These are phyloP conservation scores for Chlorops oryzae DNA, from an alignment of 1,140 invertebrate species.

Conservation along the genomic window DNA sequence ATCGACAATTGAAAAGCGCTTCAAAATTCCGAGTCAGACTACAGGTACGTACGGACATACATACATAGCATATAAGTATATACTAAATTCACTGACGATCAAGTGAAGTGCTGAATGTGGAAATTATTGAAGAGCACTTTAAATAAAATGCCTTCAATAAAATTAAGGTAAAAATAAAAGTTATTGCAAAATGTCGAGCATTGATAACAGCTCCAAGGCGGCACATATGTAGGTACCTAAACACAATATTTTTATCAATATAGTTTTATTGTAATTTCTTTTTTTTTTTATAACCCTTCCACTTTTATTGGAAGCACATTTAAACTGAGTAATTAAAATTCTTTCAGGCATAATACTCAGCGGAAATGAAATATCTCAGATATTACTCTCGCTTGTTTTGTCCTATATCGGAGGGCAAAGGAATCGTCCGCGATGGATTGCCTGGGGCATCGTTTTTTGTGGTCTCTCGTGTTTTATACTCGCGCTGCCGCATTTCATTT, in stretches of 20 bases:
- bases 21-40: constrained; percentile 64
- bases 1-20: constrained; percentile 65
- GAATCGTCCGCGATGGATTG: constrained; percentile 61
- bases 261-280: too few relatives aligned
- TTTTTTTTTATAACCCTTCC: too few relatives aligned
- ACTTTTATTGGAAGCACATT: too few relatives aligned
- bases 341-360: constrained; percentile 59
- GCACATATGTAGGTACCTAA: too few relatives aligned
- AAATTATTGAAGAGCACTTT: constrained; percentile 20
- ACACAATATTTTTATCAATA: too few relatives aligned
- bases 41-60: constrained; percentile 56
- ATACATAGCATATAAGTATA: background rate
- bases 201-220: too few relatives aligned
- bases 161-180: too few relatives aligned
- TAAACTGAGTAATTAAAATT: too few relatives aligned
- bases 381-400: constrained; percentile 56
- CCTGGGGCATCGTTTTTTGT: constrained; percentile 57
- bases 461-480: constrained; percentile 60
- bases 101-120: constrained; percentile 14
- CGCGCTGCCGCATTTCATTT: constrained; percentile 62
- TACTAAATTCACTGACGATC: background rate
- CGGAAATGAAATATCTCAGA: constrained; percentile 67
- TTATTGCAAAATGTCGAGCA: too few relatives aligned
- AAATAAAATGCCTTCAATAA: too few relatives aligned
- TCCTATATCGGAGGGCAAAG: constrained; percentile 57